phyloP scores from a whole-genome alignment of 2,888 invertebrate species.

The Pegoplata infirma region DNA sequence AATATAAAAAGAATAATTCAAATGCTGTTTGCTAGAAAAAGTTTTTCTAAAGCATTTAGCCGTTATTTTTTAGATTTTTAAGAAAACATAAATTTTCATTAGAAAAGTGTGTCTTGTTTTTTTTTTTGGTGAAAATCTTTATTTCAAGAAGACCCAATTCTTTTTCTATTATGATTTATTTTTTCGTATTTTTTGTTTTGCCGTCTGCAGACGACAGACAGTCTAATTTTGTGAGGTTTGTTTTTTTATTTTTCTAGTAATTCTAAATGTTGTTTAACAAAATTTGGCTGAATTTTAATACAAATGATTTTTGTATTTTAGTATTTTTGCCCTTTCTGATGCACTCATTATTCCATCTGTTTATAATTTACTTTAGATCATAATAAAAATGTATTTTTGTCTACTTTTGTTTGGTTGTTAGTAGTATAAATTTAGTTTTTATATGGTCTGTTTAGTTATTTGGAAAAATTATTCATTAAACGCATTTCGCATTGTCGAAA shows the following conservation, averaged over 20 bases:
- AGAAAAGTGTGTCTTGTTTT: constrained; percentile 10
- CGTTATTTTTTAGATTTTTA: neutral
- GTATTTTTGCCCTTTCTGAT: neutral
- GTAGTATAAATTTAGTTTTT: neutral
- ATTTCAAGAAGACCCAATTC: too few relatives aligned
- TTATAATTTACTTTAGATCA: constrained; percentile 56
- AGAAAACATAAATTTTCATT: constrained; percentile 14
- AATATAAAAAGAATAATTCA: neutral
- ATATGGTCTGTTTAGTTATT: constrained; percentile 45
- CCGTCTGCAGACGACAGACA: constrained; percentile 38
- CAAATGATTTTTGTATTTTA: neutral
- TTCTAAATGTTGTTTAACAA: neutral
- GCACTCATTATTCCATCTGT: constrained; percentile 49
- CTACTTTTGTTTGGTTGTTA: constrained; percentile 35
- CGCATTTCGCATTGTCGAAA: too few relatives aligned
- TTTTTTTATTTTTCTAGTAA: neutral
- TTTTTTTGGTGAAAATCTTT: neutral
- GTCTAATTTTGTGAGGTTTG: constrained; percentile 40
- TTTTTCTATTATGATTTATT: constrained; percentile 28
- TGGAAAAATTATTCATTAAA: too few relatives aligned
- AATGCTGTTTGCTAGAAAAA: too few relatives aligned
- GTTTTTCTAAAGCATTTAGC: too few relatives aligned
- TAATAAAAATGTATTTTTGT: constrained; percentile 47
- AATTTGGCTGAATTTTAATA: neutral
- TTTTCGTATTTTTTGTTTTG: neutral